Base-by-base conservation (phyloP, 2,113 vertebrate species). In the Boleophthalmus pectinirostris region DNA sequence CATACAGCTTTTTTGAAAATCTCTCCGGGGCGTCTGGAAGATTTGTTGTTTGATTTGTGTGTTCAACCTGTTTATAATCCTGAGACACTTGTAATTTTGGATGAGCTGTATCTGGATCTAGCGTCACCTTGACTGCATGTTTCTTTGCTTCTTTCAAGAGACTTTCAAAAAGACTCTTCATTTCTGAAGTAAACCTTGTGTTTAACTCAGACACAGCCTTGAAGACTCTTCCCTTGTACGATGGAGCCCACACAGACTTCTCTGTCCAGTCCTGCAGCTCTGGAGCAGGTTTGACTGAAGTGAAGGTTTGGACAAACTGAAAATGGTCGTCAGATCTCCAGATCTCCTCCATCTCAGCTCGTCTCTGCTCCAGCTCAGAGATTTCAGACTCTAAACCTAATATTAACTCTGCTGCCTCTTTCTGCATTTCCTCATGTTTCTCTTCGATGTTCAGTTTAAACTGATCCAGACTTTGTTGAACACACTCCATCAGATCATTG, bases 401-500 rank as follows among this genome's bases (percentile, higher is more conserved):
- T 35, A 33, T 61, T 29, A 61, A 20, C 58, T 9, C 58, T 61
- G 16, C 25, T 33, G 58, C 58, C 15, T 33, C 9, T 33, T 61
- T 3, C 25, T 61, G 10, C 33, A 33, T 20, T 20, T 35, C 25
- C 25, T 35, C 7, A 10, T 16, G 58, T 15, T 61, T 33, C 25
- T 61, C 2, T 9, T 61, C 2, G 14, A 61, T 61, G 25, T 7
- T 33, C 14, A 29, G 13, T 33, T 61, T 18, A 29, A 61, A 61
- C 58, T 61, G 58, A 61, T 61, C 58, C 58, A 61, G 58, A 61
- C 58, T 61, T 8, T 61, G 25, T 33, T 61, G 35, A 43, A 66
- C 63, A 23, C 10, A 43, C 13, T 66, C 11, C 63, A 43, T 38
- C 63, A 66, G 6, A 23, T 21, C 63, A 13, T 66, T 66, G 29